Conservation (phyloP, 2,888 invertebrate species). For the Aphidoletes aphidimyza region DNA sequence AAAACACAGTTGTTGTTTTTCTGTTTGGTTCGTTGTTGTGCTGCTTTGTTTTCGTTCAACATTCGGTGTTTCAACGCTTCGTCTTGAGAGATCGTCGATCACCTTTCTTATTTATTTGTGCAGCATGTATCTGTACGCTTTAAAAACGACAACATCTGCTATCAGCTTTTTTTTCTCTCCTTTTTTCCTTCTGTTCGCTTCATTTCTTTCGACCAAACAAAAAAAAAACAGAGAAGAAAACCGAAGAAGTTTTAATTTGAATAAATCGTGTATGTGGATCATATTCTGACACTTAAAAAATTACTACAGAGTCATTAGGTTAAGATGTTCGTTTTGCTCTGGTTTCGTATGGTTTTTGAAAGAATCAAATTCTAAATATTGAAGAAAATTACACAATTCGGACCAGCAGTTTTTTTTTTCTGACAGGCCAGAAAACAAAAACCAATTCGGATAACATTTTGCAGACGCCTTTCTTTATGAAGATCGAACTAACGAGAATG, state of each 20-base stretch:
- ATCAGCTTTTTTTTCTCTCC: slow-evolving; percentile 10
- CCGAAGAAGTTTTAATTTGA: background rate
- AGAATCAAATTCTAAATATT: slow-evolving; percentile 6
- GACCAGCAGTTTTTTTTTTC: slow-evolving; percentile 15
- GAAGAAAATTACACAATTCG: background rate
- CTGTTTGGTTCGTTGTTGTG: background rate
- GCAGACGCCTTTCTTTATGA: slow-evolving; percentile 24
- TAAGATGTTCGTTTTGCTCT: background rate
- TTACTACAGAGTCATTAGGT: slow-evolving; percentile 44
- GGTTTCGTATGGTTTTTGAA: background rate
- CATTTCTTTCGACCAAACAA: background rate
- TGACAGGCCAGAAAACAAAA: background rate
- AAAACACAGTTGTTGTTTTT: slow-evolving; percentile 19
- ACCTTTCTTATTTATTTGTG: slow-evolving; percentile 48
- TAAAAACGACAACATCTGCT: slow-evolving; percentile 44
- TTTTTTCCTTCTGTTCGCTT: background rate
- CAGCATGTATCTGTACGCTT: slow-evolving; percentile 20
- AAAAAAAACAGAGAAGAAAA: no score
- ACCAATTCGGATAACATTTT: slow-evolving; percentile 10
- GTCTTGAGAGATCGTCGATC: slow-evolving; percentile 44
- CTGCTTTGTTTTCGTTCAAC: background rate
- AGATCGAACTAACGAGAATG: background rate
- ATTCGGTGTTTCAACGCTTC: slow-evolving; percentile 3
- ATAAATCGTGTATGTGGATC: slow-evolving; percentile 44
- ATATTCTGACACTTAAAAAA: slow-evolving; percentile 51